Percentiles rank a stretch among this genome's conserved stretches.
Conservation (phyloP, 1,140 invertebrate genomes). For the Micrasema longulum region DNA sequence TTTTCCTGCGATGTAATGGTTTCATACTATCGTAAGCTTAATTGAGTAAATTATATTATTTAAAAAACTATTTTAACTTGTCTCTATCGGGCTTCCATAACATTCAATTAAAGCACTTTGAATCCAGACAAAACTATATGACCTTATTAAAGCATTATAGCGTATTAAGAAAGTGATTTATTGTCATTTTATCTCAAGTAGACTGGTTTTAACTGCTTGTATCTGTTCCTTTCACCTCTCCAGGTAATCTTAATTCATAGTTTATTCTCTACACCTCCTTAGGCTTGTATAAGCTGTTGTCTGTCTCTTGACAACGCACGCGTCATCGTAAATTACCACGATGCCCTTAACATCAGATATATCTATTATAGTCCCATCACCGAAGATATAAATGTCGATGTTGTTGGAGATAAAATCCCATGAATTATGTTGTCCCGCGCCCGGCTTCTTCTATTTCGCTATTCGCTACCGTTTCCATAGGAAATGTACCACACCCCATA, state of each 20-base stretch:
- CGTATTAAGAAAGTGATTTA: too few species aligned
- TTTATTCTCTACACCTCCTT: not conserved
- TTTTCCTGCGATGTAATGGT: too few species aligned
- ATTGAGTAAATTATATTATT: too few species aligned
- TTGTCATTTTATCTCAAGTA: too few species aligned
- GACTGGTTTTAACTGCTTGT: too few species aligned
- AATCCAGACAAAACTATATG: too few species aligned
- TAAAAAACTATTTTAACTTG: too few species aligned
- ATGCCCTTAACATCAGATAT: conserved; percentile 12
- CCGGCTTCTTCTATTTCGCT: not conserved
- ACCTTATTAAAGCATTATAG: too few species aligned
- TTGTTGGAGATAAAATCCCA: conserved; percentile 29
- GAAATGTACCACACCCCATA: not conserved
- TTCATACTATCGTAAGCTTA: too few species aligned
- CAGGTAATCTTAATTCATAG: not conserved
- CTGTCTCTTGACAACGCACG: conserved; percentile 24
- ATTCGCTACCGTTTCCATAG: not conserved
- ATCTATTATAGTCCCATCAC: conserved; percentile 41
- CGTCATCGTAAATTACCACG: conserved; percentile 39
- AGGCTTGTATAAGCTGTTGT: not conserved
- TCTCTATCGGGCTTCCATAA: too few species aligned
- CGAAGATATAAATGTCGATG: conserved; percentile 41
- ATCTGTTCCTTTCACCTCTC: too few species aligned
- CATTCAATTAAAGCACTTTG: too few species aligned
- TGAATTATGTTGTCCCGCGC: conserved; percentile 29